These are phyloP conservation scores for Camarhynchus parvulus DNA, from an alignment of 2,113 vertebrate genomes.

Conservation along the genomic window DNA sequence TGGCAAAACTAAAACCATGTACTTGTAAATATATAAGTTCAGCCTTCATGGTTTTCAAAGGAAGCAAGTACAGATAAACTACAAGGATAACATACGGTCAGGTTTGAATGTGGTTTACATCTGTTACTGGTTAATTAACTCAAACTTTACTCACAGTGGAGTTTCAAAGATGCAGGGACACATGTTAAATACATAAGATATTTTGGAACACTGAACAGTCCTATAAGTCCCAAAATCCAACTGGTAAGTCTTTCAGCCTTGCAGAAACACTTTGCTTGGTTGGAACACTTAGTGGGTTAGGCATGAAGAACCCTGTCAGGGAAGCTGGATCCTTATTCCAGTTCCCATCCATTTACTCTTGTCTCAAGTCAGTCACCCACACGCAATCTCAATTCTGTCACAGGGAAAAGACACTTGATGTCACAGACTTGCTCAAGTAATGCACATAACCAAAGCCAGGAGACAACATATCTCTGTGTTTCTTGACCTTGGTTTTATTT, in stretches of 20 bases:
- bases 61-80: conserved; percentile 46
- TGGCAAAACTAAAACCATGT: conserved; percentile 49
- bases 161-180: not conserved
- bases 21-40: not conserved
- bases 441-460: not conserved
- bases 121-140: conserved; percentile 43
- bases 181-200: not conserved
- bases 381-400: not conserved
- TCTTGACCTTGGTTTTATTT: not conserved
- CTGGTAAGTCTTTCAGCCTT: not conserved
- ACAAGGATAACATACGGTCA: not conserved
- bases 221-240: not conserved
- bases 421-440: not conserved
- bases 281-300: not conserved
- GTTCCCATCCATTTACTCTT: not conserved
- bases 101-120: not conserved
- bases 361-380: not conserved
- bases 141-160: not conserved
- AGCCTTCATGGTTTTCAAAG: conserved; percentile 41
- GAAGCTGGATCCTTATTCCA: not conserved
- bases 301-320: not conserved
- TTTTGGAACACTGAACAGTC: not conserved
- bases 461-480: not conserved
- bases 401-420: not conserved
- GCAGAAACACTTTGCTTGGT: not conserved